Conservation (phyloP, 2,113 vertebrate genomes). For the Rhea pennata region DNA sequence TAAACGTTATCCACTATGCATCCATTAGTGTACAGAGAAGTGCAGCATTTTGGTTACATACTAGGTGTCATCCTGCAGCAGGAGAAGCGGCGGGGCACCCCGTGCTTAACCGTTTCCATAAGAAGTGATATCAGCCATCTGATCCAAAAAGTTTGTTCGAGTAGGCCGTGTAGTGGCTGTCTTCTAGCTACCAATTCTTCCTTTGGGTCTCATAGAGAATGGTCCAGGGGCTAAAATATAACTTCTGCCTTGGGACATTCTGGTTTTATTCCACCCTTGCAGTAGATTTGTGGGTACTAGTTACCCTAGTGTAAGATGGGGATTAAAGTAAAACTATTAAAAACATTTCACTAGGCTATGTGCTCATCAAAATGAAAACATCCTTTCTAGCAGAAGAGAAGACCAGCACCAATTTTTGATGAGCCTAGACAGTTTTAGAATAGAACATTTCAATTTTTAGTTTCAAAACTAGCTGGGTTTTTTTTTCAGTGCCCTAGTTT, state of each 20-base stretch:
- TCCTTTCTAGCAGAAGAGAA: background rate
- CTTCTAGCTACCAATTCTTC: background rate
- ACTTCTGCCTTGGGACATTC: background rate
- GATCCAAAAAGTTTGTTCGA: background rate
- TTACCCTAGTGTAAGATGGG: background rate
- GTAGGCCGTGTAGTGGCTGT: fast-evolving
- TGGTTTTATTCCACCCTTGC: background rate
- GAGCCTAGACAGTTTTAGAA: background rate
- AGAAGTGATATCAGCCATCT: fast-evolving
- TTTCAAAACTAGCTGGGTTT: background rate
- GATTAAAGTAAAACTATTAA: background rate
- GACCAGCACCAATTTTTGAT: background rate
- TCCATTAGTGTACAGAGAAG: fast-evolving
- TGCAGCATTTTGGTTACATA: fast-evolving
- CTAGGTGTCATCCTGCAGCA: background rate
- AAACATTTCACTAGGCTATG: background rate
- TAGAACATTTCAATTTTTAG: constrained; percentile 15
- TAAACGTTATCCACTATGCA: background rate
- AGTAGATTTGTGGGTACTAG: background rate
- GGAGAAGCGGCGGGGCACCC: fast-evolving
- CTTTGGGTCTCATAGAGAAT: background rate
- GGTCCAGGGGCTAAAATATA: background rate
- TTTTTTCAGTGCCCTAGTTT: constrained; percentile 37
- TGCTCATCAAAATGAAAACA: background rate
- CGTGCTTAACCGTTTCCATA: background rate